These are phyloP conservation scores for Stenichneumon culpator DNA, from an alignment of 2,888 invertebrate genomes.

Conservation along the genomic window DNA sequence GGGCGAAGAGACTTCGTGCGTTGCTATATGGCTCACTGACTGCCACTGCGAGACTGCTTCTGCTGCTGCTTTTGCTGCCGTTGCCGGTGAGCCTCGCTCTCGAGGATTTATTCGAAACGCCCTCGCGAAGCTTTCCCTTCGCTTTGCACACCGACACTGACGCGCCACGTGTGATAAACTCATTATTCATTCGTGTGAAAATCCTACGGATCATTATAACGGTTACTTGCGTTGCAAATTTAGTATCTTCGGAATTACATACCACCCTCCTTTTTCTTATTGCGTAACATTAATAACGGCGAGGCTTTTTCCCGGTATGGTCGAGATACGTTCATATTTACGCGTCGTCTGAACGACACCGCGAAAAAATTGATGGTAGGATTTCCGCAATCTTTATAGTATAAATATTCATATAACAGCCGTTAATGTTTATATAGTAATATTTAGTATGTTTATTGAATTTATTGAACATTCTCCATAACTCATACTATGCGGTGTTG, in stretches of 20 bases:
- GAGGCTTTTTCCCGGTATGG: not conserved
- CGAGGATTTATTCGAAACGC: constrained; percentile 43
- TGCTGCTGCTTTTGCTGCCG: not conserved
- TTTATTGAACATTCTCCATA: too few relatives aligned
- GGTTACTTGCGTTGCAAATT: constrained; percentile 29
- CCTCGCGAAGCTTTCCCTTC: constrained; percentile 17
- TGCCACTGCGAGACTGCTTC: constrained; percentile 14
- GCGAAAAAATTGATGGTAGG: too few relatives aligned
- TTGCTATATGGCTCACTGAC: not conserved
- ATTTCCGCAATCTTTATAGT: too few relatives aligned
- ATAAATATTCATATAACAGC: too few relatives aligned
- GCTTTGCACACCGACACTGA: constrained; percentile 1
- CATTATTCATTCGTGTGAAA: constrained; percentile 32
- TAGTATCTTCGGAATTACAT: constrained; percentile 1
- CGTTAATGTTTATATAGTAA: too few relatives aligned
- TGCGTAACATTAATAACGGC: not conserved
- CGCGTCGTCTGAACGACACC: not conserved
- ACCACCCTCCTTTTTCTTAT: not conserved
- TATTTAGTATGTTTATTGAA: too few relatives aligned
- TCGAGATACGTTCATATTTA: not conserved
- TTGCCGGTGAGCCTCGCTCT: constrained; percentile 15
- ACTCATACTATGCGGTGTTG: too few relatives aligned
- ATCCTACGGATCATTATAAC: constrained; percentile 21
- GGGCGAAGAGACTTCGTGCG: not conserved
- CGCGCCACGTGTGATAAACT: constrained; percentile 42